These are phyloP conservation scores for Limonius californicus DNA, from an alignment of 1,140 invertebrate genomes.

Conservation along the genomic window DNA sequence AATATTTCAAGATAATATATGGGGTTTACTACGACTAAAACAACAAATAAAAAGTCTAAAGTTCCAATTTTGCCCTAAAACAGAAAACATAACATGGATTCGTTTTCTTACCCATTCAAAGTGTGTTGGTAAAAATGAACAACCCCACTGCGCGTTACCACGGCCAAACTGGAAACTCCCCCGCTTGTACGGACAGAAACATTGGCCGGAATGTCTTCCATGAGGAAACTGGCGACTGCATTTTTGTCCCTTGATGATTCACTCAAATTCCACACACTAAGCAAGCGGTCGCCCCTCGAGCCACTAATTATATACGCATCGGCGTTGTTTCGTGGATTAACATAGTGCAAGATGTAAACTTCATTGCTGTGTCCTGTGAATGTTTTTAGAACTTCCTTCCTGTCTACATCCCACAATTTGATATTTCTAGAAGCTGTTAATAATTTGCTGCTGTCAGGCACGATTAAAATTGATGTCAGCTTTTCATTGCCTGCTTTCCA, in stretches of 20 bases:
- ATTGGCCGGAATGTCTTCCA: constrained; percentile 62
- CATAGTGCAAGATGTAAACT: constrained; percentile 53
- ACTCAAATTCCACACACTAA: constrained; percentile 60
- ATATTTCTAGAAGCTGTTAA: constrained; percentile 63
- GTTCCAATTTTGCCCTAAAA: too few relatives aligned
- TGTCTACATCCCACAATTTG: constrained; percentile 62
- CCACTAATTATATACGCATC: constrained; percentile 60
- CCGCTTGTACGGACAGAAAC: constrained; percentile 50
- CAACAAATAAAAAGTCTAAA: too few relatives aligned
- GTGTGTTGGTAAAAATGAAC: constrained; percentile 73
- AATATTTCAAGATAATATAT: too few relatives aligned
- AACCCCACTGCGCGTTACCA: constrained; percentile 68
- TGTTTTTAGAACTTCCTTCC: constrained; percentile 55
- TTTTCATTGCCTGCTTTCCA: constrained; percentile 65
- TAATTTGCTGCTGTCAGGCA: constrained; percentile 58
- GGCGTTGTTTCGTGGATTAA: constrained; percentile 44
- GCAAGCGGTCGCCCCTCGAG: constrained; percentile 53
- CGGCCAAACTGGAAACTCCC: constrained; percentile 54
- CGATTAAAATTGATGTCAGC: constrained; percentile 61
- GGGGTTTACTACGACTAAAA: too few relatives aligned
- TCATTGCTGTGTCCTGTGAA: constrained; percentile 67
- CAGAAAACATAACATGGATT: neutral
- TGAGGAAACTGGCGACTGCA: constrained; percentile 55
- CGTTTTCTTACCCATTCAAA: constrained; percentile 67
- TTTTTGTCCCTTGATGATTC: constrained; percentile 47